Base-by-base conservation (phyloP, 2,113 vertebrate species). In the Podarcis raffonei region DNA sequence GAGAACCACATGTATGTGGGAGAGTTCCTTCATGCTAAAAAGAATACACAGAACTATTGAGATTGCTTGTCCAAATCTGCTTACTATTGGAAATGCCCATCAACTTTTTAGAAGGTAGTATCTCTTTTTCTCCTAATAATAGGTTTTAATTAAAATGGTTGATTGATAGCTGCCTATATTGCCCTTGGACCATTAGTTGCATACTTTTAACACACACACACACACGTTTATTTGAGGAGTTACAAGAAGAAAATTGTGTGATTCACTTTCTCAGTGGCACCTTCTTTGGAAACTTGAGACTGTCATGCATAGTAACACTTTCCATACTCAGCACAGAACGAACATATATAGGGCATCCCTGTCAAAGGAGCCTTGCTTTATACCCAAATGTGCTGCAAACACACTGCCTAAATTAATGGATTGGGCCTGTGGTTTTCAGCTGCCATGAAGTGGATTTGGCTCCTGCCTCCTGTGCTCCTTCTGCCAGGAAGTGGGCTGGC, bases 201-300 rank as follows among this genome's bases (percentile, higher is more conserved):
- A 48, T 48, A 48, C 48, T 48, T 48, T 48, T 48, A 9, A 48
- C 48, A 48, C 48, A n/a, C 32, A 5, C 23, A 13, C 39, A 48
- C 25, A 32, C 25, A 39, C 2, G 7, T 42, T 42, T 42, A 72
- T 80, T 93, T 0, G 0, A 92, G 86, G 59, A 90, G 81, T 78
- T 94, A 32, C 12, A 20, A 84, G 91, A 81, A 81, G 90, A 90
- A 95, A 95, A 91, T 72, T 90, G 86, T 95, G 93, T 95, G 93
- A 95, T 94, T 95, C 93, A 94, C 85, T 92, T 90, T 89, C 88
- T 81, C 94, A 95, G 90, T 89, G 90, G 84, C 85, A 80, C 90
- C 87, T 85, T 92, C 79, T 90, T 89, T 94, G 94, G 91, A 94
- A 95, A 95, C 66, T 87, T 57, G 80, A 93, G 89, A 92, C 62